Base-by-base conservation (phyloP, 2,888 invertebrate genomes). In the Amblyjoppa proteus region DNA sequence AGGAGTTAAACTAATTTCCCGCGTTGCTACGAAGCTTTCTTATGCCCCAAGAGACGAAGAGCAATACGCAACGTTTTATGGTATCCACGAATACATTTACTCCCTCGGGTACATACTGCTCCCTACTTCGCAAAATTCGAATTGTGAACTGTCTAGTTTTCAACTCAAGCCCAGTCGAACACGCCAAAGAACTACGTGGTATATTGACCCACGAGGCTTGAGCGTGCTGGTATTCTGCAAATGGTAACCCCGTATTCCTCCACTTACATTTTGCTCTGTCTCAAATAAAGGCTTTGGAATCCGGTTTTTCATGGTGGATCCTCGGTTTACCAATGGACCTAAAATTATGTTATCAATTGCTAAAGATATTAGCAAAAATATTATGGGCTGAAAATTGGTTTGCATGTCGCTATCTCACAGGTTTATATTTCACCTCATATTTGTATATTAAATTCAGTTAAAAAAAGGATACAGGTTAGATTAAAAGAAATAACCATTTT, bases 1-100 rank as follows among this genome's bases (percentile, higher is more conserved):
- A 16, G 34, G 61, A 64, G 61, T n/a, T 34, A n/a, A 64, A 64
- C 61, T 64, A 64, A 64, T 64, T 64, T 64, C 34, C n/a, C 11
- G 16, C 28, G 61, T 64, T 64, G 61, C 34, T 64, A 6, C 61
- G 61, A 64, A 64, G 61, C 34, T 64, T 64, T 34, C 31, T 34
- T 31, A n/a, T 31, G 5, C 34, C 61, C 61, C 61, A 7, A 64
- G 61, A 64, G 61, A 64, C 13, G 34, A 64, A 31, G 34, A 64
- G 34, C 6, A 64, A 64, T 64, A 34, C 2, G n/a, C 6, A 64
- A 64, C 61, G 61, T 64, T 64, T 64, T 64, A n/a, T n/a, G 16
- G 34, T 64, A 16, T 64, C 61, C 61, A 31, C 34, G 16, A n/a
- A 64, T 34, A 64, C 31, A 64, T 16, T 31, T 16, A 34, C 61